These are phyloP conservation scores for Cynopterus sphinx DNA, from an alignment of 2,797 vertebrate genomes.

Conservation along the genomic window DNA sequence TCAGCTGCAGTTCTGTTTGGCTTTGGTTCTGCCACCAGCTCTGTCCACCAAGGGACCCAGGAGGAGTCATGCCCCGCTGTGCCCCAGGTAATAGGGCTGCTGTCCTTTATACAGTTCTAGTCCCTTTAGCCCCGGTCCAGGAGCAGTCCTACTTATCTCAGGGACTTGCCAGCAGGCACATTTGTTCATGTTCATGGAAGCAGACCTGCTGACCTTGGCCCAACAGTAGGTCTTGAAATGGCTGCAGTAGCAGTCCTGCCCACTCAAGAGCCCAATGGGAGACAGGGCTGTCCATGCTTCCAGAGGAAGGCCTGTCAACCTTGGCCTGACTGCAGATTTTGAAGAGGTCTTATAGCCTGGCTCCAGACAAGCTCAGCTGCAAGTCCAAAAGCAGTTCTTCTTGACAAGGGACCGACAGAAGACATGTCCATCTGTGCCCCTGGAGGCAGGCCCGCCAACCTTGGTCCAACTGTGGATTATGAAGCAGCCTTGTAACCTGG, in stretches of 20 bases:
- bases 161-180: not conserved
- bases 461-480: not conserved
- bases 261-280: not conserved
- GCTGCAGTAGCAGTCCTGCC: not conserved
- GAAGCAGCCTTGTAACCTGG: too few relatives aligned
- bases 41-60: not conserved
- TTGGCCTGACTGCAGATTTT: too few relatives aligned
- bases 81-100: not conserved
- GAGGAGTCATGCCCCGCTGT: not conserved
- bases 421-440: not conserved
- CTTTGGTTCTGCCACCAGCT: not conserved
- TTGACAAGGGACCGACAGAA: too few relatives aligned
- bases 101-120: not conserved
- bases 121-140: not conserved
- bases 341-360: too few relatives aligned
- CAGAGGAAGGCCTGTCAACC: too few relatives aligned
- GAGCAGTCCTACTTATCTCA: not conserved
- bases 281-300: too few relatives aligned
- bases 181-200: not conserved
- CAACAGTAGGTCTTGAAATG: not conserved
- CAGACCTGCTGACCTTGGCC: not conserved
- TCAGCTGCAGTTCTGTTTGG: not conserved
- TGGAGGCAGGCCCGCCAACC: not conserved
- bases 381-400: too few relatives aligned
- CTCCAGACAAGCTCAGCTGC: too few relatives aligned